Conservation (phyloP, 1,140 invertebrate genomes). For the Penaeus indicus region DNA sequence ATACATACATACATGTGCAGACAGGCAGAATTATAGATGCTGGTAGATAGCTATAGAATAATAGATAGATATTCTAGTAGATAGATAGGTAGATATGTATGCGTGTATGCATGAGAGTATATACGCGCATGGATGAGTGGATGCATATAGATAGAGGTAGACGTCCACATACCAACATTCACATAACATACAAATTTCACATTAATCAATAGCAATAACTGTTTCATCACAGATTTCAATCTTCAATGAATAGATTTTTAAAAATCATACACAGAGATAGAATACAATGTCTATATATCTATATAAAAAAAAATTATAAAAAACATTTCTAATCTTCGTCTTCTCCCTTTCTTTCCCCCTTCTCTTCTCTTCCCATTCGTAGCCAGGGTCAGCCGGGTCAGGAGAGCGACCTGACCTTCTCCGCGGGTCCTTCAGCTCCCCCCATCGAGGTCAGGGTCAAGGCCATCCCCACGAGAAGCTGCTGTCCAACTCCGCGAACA, state of each 20-base stretch:
- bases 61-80: background rate
- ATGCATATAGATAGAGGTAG: too few relatives aligned
- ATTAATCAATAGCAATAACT: too few relatives aligned
- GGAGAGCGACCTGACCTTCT: constrained; percentile 47
- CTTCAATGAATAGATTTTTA: too few relatives aligned
- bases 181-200: too few relatives aligned
- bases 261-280: too few relatives aligned
- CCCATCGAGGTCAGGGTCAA: background rate
- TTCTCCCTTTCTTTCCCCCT: background rate
- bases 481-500: constrained; percentile 30
- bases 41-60: background rate
- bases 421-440: constrained; percentile 43
- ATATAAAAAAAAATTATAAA: background rate
- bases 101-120: background rate
- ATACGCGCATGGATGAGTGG: too few relatives aligned
- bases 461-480: constrained; percentile 35
- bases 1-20: background rate
- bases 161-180: too few relatives aligned
- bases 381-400: constrained; percentile 41
- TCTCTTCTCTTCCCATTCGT: background rate
- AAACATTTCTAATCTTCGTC: background rate
- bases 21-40: too few relatives aligned
- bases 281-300: background rate
- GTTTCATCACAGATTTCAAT: too few relatives aligned
- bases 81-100: background rate